Evolutionary conservation across 2,888 invertebrate genomes (phyloP).

Genomic region (Drosophila ustulata): DNA sequence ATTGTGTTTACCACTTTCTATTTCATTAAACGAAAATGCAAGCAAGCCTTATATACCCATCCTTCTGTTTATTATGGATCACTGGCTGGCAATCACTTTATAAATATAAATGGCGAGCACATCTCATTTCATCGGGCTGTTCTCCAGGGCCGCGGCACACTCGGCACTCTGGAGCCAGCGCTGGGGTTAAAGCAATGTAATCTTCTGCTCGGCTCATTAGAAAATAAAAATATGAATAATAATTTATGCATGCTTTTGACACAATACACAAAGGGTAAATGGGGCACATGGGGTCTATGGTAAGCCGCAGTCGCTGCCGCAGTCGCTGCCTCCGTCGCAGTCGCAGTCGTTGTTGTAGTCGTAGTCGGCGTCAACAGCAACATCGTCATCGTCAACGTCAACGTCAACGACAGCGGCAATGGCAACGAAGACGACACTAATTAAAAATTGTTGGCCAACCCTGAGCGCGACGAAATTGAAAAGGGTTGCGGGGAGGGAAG

Average conservation of each 20-base stretch:
- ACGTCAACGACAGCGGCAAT: slow-evolving; percentile 16
- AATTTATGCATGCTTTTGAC: slow-evolving; percentile 76
- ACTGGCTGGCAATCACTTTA: slow-evolving; percentile 4
- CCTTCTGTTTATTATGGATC: background rate
- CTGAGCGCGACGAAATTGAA: slow-evolving; percentile 56
- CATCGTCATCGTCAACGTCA: slow-evolving; percentile 12
- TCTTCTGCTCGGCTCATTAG: slow-evolving; percentile 63
- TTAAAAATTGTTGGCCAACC: slow-evolving; percentile 73
- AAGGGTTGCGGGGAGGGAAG: slow-evolving; percentile 22
- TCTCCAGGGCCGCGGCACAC: background rate
- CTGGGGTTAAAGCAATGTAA: background rate
- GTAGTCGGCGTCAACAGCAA: background rate
- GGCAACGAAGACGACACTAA: slow-evolving; percentile 64
- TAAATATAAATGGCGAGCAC: slow-evolving; percentile 19
- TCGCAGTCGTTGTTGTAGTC: background rate
- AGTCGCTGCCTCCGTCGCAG: slow-evolving; percentile 1
- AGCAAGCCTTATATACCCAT: background rate
- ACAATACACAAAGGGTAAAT: slow-evolving; percentile 73
- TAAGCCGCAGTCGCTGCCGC: slow-evolving; percentile 45
- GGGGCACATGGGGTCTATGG: slow-evolving; percentile 41
- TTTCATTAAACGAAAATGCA: background rate
- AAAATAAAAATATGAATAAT: slow-evolving; percentile 55
- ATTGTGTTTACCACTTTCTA: too few relatives aligned
- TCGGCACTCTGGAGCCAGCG: background rate
- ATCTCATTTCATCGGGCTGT: background rate